Conservation (phyloP, 2,888 invertebrate genomes). For the Fragum fragum region DNA sequence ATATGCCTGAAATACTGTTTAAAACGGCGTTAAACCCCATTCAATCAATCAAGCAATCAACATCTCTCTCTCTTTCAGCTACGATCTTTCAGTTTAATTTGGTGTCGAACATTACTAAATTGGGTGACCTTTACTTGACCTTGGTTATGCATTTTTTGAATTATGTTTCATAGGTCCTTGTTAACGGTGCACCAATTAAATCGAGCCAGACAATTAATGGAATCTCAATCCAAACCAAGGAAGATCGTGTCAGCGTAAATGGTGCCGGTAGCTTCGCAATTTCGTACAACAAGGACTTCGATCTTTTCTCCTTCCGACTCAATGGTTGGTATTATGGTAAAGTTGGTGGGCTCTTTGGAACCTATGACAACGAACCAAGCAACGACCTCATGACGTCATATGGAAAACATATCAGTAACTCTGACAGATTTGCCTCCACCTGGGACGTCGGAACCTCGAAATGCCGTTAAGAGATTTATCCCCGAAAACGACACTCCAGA, state of each 20-base stretch:
- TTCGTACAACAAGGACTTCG: conserved; percentile 86
- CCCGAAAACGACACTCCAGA: neutral
- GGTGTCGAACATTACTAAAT: no score
- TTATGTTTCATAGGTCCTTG: neutral
- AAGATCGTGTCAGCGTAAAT: conserved; percentile 83
- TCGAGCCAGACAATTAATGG: neutral
- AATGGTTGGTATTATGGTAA: conserved; percentile 96
- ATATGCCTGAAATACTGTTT: no score
- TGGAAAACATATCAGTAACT: conserved; percentile 88
- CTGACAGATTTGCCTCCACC: conserved; percentile 91
- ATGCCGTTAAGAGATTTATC: conserved; percentile 56
- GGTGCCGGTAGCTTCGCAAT: conserved; percentile 88
- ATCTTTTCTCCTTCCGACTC: conserved; percentile 88
- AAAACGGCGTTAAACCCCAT: no score
- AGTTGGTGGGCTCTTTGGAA: conserved; percentile 95
- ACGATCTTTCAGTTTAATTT: no score
- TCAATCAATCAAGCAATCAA: no score
- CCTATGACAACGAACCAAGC: conserved; percentile 95
- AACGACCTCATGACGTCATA: conserved; percentile 92
- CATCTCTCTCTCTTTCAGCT: no score
- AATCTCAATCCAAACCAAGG: conserved; percentile 41
- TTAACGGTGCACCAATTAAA: conserved; percentile 2
- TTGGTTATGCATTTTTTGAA: no score
- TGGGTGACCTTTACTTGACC: no score
- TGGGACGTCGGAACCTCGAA: conserved; percentile 88